Percentiles rank a stretch among this genome's conserved stretches.
phyloP scores from a whole-genome alignment of 2,113 vertebrate genomes.

The Hyperopisus bebe region DNA sequence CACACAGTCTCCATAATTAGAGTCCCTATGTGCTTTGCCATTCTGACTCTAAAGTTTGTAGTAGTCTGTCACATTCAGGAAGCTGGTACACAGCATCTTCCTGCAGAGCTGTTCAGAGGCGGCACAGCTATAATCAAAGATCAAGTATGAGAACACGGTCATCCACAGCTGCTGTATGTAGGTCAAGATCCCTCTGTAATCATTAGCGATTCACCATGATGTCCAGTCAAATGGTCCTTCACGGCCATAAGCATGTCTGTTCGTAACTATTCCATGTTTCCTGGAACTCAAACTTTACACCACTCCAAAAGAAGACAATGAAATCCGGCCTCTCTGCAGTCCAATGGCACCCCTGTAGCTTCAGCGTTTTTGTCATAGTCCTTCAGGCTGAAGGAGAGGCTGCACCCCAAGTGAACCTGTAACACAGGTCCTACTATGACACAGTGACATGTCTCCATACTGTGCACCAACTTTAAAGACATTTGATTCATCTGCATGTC shows the following conservation, averaged over 20 bases:
- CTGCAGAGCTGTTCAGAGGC: constrained; percentile 86
- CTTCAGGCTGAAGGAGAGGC: too few relatives aligned
- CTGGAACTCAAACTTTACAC: background rate
- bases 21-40: background rate
- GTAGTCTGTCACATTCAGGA: constrained; percentile 61
- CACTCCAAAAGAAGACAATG: too few relatives aligned
- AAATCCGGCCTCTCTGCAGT: too few relatives aligned
- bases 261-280: background rate
- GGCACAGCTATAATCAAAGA: constrained; percentile 84
- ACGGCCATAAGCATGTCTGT: background rate
- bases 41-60: constrained; percentile 7
- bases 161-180: constrained; percentile 99
- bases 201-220: background rate
- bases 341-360: too few relatives aligned
- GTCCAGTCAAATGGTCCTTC: background rate
- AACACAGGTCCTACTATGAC: too few relatives aligned
- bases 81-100: constrained; percentile 84
- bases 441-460: too few relatives aligned
- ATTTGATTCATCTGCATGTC: background rate
- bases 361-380: too few relatives aligned
- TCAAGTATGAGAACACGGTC: constrained; percentile 91
- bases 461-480: background rate
- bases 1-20: background rate
- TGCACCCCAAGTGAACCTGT: too few relatives aligned
- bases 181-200: constrained; percentile 54